Percentiles rank a stretch among this genome's conserved stretches.
Evolutionary conservation across 1,140 invertebrate genomes (phyloP).

Genomic region (Colletes latitarsis): DNA sequence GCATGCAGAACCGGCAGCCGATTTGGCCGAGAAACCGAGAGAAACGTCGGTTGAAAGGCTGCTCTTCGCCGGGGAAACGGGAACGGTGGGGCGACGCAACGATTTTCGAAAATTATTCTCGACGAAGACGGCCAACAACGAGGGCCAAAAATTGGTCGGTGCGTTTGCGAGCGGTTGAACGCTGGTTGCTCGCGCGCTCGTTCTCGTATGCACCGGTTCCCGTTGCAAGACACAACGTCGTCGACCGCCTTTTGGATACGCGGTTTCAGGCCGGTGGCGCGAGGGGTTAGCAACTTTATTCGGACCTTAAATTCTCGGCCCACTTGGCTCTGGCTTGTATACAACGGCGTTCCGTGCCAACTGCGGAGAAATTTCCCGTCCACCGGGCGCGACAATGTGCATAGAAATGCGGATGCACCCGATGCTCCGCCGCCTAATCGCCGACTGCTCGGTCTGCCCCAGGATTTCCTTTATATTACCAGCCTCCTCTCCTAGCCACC

Average conservation of each 20-base stretch:
- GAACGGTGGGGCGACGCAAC: neutral
- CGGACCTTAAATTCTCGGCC: slow-evolving; percentile 59
- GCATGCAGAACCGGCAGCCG: slow-evolving; percentile 5
- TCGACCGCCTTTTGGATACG: slow-evolving; percentile 10
- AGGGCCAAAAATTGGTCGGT: slow-evolving; percentile 18
- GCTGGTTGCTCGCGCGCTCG: neutral
- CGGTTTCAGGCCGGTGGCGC: neutral
- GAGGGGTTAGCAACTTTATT: slow-evolving; percentile 55
- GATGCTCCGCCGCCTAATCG: slow-evolving; percentile 33
- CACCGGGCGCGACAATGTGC: slow-evolving; percentile 35
- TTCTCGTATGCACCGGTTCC: slow-evolving; percentile 32
- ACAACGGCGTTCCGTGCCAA: slow-evolving; percentile 42
- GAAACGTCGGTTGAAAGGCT: neutral
- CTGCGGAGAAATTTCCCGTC: slow-evolving; percentile 28
- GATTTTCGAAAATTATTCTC: slow-evolving; percentile 41
- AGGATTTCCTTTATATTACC: slow-evolving; percentile 37
- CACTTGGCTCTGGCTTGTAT: slow-evolving; percentile 49
- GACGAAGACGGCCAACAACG: neutral
- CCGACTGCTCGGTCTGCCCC: neutral
- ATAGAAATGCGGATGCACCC: slow-evolving; percentile 38
- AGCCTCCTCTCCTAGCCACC: too few species aligned
- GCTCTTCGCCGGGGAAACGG: neutral
- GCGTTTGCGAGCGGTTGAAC: slow-evolving; percentile 2
- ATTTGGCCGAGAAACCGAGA: slow-evolving; percentile 24
- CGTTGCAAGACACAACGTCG: neutral